These are phyloP conservation scores for Alviniconcha marisindica DNA, from an alignment of 1,140 invertebrate species.

Conservation along the genomic window DNA sequence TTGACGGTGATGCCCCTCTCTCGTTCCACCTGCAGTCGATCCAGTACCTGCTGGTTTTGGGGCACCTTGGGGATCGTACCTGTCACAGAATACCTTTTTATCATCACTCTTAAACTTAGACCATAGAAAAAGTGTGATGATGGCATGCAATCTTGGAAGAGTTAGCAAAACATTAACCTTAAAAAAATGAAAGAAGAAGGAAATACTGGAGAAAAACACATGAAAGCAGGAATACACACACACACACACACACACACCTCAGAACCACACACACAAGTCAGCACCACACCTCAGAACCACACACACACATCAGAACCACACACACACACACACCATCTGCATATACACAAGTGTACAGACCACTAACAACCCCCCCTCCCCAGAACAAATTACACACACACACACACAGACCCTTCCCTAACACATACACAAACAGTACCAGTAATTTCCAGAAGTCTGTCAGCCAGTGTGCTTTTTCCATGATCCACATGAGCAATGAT, in stretches of 20 bases:
- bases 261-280: too few species aligned
- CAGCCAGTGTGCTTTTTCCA: constrained; percentile 97
- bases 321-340: too few species aligned
- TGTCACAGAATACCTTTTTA: constrained; percentile 60
- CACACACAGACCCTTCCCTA: too few species aligned
- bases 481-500: constrained; percentile 99
- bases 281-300: too few species aligned
- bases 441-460: constrained; percentile 92
- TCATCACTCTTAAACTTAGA: too few species aligned
- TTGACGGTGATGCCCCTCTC: constrained; percentile 98
- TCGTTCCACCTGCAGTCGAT: constrained; percentile 92
- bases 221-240: neutral
- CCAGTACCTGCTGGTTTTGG: constrained; percentile 87
- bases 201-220: too few species aligned
- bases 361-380: too few species aligned
- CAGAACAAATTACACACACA: neutral
- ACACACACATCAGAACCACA: neutral
- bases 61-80: constrained; percentile 84
- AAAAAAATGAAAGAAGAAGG: too few species aligned
- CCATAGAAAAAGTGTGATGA: too few species aligned
- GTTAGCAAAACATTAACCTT: too few species aligned
- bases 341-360: too few species aligned
- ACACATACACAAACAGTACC: constrained; percentile 73
- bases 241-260: neutral
- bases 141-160: too few species aligned